Conservation (phyloP, 2,113 vertebrate species). For the Pituophis catenifer region DNA sequence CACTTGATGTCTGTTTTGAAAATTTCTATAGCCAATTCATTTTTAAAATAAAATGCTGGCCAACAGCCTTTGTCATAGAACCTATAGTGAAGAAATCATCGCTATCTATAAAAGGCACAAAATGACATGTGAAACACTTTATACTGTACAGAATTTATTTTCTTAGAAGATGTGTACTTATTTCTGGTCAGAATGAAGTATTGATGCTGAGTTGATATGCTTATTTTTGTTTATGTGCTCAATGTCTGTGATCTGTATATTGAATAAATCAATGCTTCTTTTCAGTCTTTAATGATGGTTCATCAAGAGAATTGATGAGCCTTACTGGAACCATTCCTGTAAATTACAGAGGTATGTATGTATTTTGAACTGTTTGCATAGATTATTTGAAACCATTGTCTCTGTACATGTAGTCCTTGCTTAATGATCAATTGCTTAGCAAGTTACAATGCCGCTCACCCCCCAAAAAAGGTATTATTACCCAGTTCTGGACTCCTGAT, state of each 20-base stretch:
- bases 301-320: constrained; percentile 92
- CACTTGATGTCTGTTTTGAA: not conserved
- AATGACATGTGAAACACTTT: not conserved
- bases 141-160: not conserved
- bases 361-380: not conserved
- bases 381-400: not conserved
- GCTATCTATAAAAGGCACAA: not conserved
- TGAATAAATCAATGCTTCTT: constrained; percentile 26
- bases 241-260: not conserved
- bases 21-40: not conserved
- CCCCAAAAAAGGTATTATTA: not conserved
- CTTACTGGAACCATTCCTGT: constrained; percentile 95
- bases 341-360: constrained; percentile 86
- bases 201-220: not conserved
- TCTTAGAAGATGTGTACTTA: not conserved
- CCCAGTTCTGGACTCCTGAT: not conserved
- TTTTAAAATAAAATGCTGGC: not conserved
- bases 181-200: not conserved
- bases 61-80: not conserved
- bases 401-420: not conserved
- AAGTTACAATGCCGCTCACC: not conserved
- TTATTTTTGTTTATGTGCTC: not conserved
- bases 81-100: not conserved
- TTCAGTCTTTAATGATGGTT: constrained; percentile 96
- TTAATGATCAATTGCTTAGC: not conserved